Conservation (phyloP, 2,113 vertebrate genomes). For the Aspiorhynchus laticeps region DNA sequence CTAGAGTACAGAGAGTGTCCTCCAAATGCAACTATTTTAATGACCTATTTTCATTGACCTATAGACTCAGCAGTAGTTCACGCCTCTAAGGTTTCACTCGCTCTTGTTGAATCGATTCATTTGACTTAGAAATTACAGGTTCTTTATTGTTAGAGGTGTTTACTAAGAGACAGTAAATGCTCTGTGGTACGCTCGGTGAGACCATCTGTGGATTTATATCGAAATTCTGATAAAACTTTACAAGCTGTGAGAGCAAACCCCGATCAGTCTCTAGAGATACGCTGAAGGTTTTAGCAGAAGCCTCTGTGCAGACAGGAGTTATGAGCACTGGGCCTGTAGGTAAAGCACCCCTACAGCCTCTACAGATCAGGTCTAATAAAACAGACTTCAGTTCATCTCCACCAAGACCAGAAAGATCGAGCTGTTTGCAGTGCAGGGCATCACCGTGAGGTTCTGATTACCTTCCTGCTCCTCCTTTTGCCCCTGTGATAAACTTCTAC, state of each 20-base stretch:
- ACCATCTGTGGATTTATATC: constrained; percentile 29
- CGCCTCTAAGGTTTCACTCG: background rate
- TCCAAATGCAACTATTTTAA: constrained; percentile 9
- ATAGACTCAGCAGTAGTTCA: background rate
- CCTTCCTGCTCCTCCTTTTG: background rate
- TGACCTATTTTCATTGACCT: background rate
- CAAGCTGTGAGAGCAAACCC: constrained; percentile 30
- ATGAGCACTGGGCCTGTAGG: constrained; percentile 26
- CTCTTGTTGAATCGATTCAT: constrained; percentile 6
- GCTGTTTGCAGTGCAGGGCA: constrained; percentile 13
- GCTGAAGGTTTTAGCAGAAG: constrained; percentile 15
- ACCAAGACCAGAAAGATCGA: background rate
- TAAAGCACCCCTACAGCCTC: constrained; percentile 17
- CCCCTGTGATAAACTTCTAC: background rate
- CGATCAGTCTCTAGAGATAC: constrained; percentile 27
- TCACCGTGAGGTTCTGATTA: background rate
- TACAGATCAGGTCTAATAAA: constrained; percentile 34
- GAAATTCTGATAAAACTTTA: constrained; percentile 41
- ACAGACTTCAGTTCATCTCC: constrained; percentile 12
- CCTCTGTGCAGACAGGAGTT: constrained; percentile 13
- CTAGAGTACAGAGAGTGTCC: background rate
- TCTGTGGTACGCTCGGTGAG: background rate
- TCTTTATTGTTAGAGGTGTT: constrained; percentile 21
- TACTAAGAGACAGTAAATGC: constrained; percentile 26
- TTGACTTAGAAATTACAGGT: constrained; percentile 8